phyloP scores from a whole-genome alignment of 2,113 vertebrate genomes.

The Paracyprichromis sp. region DNA sequence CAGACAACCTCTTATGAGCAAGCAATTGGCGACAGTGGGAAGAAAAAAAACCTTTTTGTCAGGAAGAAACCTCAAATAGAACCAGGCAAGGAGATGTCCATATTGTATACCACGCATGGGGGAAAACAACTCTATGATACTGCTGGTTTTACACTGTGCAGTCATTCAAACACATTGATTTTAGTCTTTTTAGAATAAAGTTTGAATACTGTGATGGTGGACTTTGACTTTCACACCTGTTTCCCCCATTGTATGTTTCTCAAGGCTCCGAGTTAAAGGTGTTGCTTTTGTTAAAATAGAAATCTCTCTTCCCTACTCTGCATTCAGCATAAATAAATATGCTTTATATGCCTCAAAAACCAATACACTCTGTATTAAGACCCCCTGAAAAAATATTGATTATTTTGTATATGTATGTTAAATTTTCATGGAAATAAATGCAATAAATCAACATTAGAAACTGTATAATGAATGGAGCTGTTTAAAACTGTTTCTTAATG shows the following conservation, averaged over 20 bases:
- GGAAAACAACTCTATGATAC: accelerated
- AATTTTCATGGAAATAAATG: not conserved
- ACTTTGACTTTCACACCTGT: not conserved
- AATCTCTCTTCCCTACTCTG: not conserved
- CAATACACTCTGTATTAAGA: not conserved
- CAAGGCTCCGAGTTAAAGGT: not conserved
- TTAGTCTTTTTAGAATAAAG: not conserved
- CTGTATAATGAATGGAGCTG: not conserved
- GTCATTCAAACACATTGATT: not conserved
- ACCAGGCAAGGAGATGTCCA: not conserved
- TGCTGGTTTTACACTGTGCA: not conserved
- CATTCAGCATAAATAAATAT: not conserved
- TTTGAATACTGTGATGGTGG: not conserved
- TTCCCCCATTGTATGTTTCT: not conserved
- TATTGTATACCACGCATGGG: not conserved
- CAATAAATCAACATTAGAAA: not conserved
- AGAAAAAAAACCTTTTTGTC: not conserved
- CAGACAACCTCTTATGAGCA: not conserved
- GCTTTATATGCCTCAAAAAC: not conserved
- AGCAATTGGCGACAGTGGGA: not conserved
- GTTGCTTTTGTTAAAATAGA: not conserved
- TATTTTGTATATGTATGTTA: not conserved
- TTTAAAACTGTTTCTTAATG: not conserved
- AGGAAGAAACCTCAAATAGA: not conserved
- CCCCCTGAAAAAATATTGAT: not conserved